Base-by-base conservation (phyloP, 2,888 invertebrate species). In the Drosophila buzzatii region DNA sequence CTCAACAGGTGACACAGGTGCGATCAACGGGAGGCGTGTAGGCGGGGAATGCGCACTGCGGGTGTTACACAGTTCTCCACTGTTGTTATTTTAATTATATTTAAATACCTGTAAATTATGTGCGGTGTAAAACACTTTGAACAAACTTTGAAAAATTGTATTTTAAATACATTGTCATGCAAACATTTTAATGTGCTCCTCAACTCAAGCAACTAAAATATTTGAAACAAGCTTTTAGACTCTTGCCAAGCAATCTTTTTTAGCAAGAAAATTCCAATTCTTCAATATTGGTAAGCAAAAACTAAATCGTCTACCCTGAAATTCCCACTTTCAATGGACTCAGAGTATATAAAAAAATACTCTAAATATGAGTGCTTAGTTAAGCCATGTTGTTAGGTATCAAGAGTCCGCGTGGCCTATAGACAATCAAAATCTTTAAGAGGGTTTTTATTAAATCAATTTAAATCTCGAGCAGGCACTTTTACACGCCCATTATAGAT, bases 1-100 rank as follows among this genome's bases (percentile, higher is more conserved):
- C 78, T 70, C 57, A 66, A 44, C 69, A 71, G 82, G 77, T 82
- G 83, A 72, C 31, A 45, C 35, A 33, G n/a, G 51, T 53, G 39
- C 23, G 37, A 39, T 27, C 23, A 53, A 37, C 7, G 37, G 23
- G 20, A 16, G 16, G 9, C 12, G 16, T 18, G 1, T 12, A 0
- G 14, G 39, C 18, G 20, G 51, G 20, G 7, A 20, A 20, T 16
- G n/a, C 3, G 35, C 8, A 39, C 23, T 16, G 12, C 12, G 23
- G 39, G 18, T n/a, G 59, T 49, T 42, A 9, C 27, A 9, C 5
- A 14, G 33, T 16, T 27, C 8, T 16, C 41, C 18, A 18, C 18
- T 47, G 6, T 31, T 44, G 23, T 51, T 52, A n/a, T 20, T 68
- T 7, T 23, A 57, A 51, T 68, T 57, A 51, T 39, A 67, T 51